Percentiles rank a stretch among this genome's conserved stretches.
Evolutionary conservation across 2,113 vertebrate genomes (phyloP).

Genomic region (Microcebus lehilahytsara): DNA sequence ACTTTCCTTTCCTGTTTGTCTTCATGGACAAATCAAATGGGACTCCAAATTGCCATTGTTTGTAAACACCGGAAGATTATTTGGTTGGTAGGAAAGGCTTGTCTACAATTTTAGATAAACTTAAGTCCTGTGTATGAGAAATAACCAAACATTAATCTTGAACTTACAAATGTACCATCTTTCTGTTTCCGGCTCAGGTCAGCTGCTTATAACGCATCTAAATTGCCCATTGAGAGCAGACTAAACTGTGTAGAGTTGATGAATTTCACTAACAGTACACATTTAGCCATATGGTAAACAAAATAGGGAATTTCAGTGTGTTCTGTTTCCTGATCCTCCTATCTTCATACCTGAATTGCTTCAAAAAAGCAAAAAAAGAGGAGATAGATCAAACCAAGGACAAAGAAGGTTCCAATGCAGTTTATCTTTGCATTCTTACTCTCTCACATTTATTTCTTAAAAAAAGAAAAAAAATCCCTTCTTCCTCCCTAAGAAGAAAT

Average conservation of each 20-base stretch:
- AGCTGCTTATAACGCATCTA: slow-evolving; percentile 45
- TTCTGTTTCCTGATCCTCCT: neutral
- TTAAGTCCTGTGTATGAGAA: slow-evolving; percentile 62
- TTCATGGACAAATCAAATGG: slow-evolving; percentile 52
- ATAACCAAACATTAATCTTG: slow-evolving; percentile 64
- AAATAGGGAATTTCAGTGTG: neutral
- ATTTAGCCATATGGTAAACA: slow-evolving; percentile 14
- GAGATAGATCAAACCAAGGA: neutral
- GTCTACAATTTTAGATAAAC: slow-evolving; percentile 75
- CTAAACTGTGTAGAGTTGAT: slow-evolving; percentile 65
- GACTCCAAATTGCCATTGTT: slow-evolving; percentile 62
- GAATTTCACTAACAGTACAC: slow-evolving; percentile 3
- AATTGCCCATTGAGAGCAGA: slow-evolving; percentile 28
- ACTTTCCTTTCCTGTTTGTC: slow-evolving; percentile 73
- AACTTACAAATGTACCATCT: slow-evolving; percentile 66
- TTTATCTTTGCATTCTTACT: neutral
- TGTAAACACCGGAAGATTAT: slow-evolving; percentile 70
- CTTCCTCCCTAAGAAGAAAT: neutral
- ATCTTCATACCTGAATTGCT: neutral
- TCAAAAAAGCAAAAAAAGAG: neutral
- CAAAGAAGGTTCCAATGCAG: neutral
- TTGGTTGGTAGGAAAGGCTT: slow-evolving; percentile 57
- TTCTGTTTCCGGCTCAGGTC: slow-evolving; percentile 48
- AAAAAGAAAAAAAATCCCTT: neutral
- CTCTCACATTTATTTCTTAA: neutral